phyloP scores from a whole-genome alignment of 2,113 vertebrate genomes.

The Oreochromis niloticus region DNA sequence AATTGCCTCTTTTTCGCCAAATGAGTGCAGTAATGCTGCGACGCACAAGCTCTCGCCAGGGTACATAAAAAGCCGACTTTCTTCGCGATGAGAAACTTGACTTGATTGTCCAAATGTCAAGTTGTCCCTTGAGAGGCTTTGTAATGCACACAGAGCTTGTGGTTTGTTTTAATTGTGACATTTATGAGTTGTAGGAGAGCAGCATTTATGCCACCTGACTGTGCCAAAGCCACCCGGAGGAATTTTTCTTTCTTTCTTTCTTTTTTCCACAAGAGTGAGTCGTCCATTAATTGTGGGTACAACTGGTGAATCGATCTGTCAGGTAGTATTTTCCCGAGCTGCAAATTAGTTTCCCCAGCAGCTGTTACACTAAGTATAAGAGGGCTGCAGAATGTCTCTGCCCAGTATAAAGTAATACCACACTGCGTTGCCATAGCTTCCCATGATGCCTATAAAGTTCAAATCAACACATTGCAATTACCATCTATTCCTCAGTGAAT shows the following conservation, averaged over 20 bases:
- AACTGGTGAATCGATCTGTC: slow-evolving; percentile 66
- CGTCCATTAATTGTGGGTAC: slow-evolving; percentile 56
- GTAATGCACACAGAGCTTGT: slow-evolving; percentile 52
- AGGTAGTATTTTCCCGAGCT: slow-evolving; percentile 59
- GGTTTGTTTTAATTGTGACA: slow-evolving; percentile 69
- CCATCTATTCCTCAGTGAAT: slow-evolving; percentile 44
- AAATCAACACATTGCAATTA: slow-evolving; percentile 66
- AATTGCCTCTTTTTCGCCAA: slow-evolving; percentile 38
- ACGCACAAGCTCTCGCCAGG: slow-evolving; percentile 42
- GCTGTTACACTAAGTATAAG: slow-evolving; percentile 29
- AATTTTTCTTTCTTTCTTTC: slow-evolving; percentile 26
- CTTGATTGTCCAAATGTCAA: slow-evolving; percentile 70
- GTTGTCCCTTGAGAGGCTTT: slow-evolving; percentile 49
- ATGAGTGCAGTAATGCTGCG: slow-evolving; percentile 50
- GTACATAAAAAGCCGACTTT: slow-evolving; percentile 36
- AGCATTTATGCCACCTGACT: slow-evolving; percentile 32
- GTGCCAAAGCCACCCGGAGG: slow-evolving; percentile 10
- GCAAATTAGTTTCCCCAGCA: slow-evolving; percentile 64
- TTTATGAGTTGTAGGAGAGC: slow-evolving; percentile 62
- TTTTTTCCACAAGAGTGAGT: slow-evolving; percentile 32
- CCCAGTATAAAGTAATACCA: slow-evolving; percentile 32
- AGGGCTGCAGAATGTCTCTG: slow-evolving; percentile 7
- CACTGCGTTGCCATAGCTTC: slow-evolving; percentile 36
- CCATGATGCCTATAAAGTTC: slow-evolving; percentile 55
- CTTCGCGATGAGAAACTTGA: slow-evolving; percentile 44